Base-by-base conservation (phyloP, 2,888 invertebrate species). In the Latrodectus hesperus region DNA sequence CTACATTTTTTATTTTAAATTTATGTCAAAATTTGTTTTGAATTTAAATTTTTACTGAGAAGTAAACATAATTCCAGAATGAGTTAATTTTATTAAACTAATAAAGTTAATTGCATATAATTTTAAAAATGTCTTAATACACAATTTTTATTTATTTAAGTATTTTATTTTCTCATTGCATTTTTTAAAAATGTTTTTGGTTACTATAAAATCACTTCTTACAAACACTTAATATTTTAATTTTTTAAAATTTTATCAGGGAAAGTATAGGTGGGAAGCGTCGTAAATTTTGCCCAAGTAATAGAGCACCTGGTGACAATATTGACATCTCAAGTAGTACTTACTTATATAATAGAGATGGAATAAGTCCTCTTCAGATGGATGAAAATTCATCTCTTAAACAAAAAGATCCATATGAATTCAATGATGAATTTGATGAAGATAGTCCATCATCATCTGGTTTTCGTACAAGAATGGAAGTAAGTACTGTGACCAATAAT, bases 361-460 rank as follows among this genome's bases (percentile, higher is more conserved):
- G 78, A 38, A 76, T n/a, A 14, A 77, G 60, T 60, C 60, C 55
- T 52, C 84, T 78, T 77, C 88, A 85, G 22, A 71, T 83, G 17
- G 84, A 81, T 65, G 88, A 88, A 9, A 38, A 16, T 82, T 76
- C 81, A 68, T 26, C 88, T 52, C 11, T 78, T 52, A 91, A 90
- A 71, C 90, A 90, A 65, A 91, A 92, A 85, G 95, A 95, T 92
- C 95, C 95, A 0, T 95, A 95, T 91, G 95, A 95, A 91, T 95
- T 95, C 91, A 95, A 95, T 86, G 95, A 95, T 89, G 95, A 95
- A 75, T 89, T 89, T 77, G 89, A 90, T 80, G 90, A 90, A 73
- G 88, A 89, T 9, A 88, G 88, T 52, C 83, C 89, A 9, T 83
- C 89, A 72, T 84, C 89, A 73, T 65, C 83, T 51, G 75, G 74